phyloP scores from a whole-genome alignment of 30 jellyfish, hydroid and myxozoan genomes.

The Hydractinia echinata region DNA sequence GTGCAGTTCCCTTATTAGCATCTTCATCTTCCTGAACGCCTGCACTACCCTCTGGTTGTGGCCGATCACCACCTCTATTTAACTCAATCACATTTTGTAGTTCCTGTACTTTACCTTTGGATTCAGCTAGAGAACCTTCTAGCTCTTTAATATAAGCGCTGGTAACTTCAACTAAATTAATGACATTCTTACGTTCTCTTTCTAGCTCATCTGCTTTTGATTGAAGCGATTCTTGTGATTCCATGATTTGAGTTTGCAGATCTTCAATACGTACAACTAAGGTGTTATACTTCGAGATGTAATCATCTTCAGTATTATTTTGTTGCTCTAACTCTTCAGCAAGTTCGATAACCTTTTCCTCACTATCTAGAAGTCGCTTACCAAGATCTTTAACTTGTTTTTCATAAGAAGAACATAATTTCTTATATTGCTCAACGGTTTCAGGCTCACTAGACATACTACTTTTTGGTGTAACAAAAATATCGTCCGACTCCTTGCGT shows the following conservation, averaged over 20 bases:
- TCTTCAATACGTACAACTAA: conserved; percentile 33
- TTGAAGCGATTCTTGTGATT: conserved; percentile 62
- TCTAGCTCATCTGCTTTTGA: conserved; percentile 82
- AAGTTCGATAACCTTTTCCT: conserved; percentile 52
- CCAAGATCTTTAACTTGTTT: conserved; percentile 42
- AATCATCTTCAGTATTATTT: conserved; percentile 22
- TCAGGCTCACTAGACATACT: conserved; percentile 32
- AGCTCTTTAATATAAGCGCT: conserved; percentile 87
- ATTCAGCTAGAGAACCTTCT: conserved; percentile 72
- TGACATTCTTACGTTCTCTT: conserved; percentile 75
- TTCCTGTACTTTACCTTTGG: conserved; percentile 65
- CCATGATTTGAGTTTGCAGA: conserved; percentile 62
- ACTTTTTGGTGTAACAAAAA: conserved; percentile 15
- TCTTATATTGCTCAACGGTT: conserved; percentile 20
- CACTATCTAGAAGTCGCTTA: conserved; percentile 55
- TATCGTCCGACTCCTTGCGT: conserved; percentile 11
- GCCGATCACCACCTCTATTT: conserved; percentile 43
- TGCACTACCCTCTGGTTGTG: conserved; percentile 90
- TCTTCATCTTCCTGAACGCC: neutral
- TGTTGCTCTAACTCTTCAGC: conserved; percentile 54
- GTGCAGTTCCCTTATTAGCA: neutral
- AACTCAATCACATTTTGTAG: conserved; percentile 55
- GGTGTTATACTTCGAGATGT: conserved; percentile 13
- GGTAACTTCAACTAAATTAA: conserved; percentile 92
- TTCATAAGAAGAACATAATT: neutral